Base-by-base conservation (phyloP, 2,888 invertebrate species). In the Lasius fuliginosus region DNA sequence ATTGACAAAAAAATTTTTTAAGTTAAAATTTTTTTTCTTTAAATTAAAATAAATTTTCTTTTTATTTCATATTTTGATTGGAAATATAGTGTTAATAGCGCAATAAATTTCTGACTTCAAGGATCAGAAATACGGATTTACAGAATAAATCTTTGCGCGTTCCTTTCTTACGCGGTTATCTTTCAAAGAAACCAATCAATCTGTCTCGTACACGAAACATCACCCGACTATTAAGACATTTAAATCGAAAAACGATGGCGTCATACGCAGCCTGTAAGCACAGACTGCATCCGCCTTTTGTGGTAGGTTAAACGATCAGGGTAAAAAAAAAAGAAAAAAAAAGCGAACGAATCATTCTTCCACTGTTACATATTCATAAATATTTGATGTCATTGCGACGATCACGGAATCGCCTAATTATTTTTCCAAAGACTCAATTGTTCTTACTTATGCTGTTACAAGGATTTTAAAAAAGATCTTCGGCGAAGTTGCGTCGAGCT, bases 261-360 rank as follows among this genome's bases (percentile, higher is more conserved):
- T 82, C 62, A 49, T 30, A n/a, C 36, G 60, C 74, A 46, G 74
- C 18, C 49, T 49, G 62, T n/a, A 62, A 27, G 12, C 69, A 33
- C 42, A 58, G 56, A 76, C 58, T 74, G 42, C 64, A 53, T 82
- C 65, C 12, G 30, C 75, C n/a, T 62, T 30, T 33, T 30, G 30
- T 56, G 23, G 62, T 64, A 62, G 42, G 64, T 73, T 85, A 76
- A 67, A 73, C 58, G 30, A 86, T 77, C 86, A 84, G 86, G 79
- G 83, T 86, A 82, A 74, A 58, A 75, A 62, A 56, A 65, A 49
- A 75, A 58, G 42, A 65, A 49, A 11, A 1, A 62, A 56, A 56
- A 49, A 69, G 12, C 23, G 67, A 76, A 82, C 64, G 11, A 67
- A 30, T 53, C 60, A 58, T 58, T 76, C 30, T 65, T 42, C n/a